These are phyloP conservation scores for Odontomyia ornata DNA, from an alignment of 2,888 invertebrate species.

Conservation along the genomic window DNA sequence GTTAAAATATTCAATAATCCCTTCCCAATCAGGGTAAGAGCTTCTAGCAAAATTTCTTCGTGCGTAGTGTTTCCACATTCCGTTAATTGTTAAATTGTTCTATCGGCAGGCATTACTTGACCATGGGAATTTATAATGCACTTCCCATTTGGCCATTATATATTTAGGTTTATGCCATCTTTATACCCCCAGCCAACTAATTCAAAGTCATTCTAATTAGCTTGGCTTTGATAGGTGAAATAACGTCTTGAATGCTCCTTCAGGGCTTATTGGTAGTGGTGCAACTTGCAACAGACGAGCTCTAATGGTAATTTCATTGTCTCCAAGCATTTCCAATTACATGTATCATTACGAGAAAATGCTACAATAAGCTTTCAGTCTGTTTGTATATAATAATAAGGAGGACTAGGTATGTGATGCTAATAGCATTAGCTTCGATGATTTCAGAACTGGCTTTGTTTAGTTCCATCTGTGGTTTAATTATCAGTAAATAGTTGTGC, in stretches of 20 bases:
- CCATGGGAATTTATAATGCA: too few species aligned
- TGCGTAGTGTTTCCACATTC: too few species aligned
- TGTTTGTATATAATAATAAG: background rate
- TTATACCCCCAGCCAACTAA: too few species aligned
- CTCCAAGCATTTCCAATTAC: conserved; percentile 40
- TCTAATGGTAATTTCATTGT: conserved; percentile 28
- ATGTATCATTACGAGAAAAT: conserved; percentile 39
- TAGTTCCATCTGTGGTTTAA: background rate
- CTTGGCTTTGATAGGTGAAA: background rate
- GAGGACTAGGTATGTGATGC: background rate
- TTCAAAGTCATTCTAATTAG: too few species aligned
- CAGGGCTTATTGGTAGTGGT: background rate
- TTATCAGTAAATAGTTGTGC: conserved; percentile 22
- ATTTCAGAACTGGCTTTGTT: conserved; percentile 6
- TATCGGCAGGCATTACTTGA: too few species aligned
- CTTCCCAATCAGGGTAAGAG: too few species aligned
- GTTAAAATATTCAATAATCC: too few species aligned
- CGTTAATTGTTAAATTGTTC: too few species aligned
- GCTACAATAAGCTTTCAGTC: background rate
- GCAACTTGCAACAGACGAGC: too few species aligned
- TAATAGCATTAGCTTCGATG: conserved; percentile 2
- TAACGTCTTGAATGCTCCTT: conserved; percentile 30
- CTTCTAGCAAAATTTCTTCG: too few species aligned
- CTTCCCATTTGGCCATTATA: too few species aligned
- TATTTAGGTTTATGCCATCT: too few species aligned